A percentile compares a stretch with the other conserved stretches of the same genome.
Evolutionary conservation across 2,113 vertebrate genomes (phyloP).

Genomic region (Muntiacus muntjak): DNA sequence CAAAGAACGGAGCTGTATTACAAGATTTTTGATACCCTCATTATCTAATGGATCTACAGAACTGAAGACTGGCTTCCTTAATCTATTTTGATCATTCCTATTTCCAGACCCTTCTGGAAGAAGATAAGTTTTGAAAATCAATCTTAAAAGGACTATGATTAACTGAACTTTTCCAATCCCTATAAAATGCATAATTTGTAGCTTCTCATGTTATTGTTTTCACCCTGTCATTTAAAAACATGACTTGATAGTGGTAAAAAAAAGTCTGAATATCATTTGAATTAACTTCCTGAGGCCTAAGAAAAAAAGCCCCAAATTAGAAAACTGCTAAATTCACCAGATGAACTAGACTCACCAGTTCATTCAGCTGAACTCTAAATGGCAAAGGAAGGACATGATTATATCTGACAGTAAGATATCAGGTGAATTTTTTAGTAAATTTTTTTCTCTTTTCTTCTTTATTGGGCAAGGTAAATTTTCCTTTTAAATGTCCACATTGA

Average conservation of each 20-base stretch:
- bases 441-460: background rate
- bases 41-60: background rate
- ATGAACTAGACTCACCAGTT: background rate
- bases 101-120: background rate
- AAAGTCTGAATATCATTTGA: constrained; percentile 8
- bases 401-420: background rate
- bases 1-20: background rate
- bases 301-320: background rate
- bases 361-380: background rate
- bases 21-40: background rate
- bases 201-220: constrained; percentile 26
- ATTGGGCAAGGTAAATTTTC: background rate
- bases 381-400: background rate
- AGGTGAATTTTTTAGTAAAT: background rate
- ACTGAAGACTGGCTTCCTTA: background rate
- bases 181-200: background rate
- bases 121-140: constrained; percentile 19
- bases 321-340: background rate
- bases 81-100: background rate
- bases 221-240: background rate
- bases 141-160: background rate
- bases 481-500: background rate
- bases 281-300: background rate
- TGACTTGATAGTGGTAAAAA: background rate
- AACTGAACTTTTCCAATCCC: constrained; percentile 2